These are phyloP conservation scores for Podarcis muralis DNA, from an alignment of 2,113 vertebrate species.

Conservation along the genomic window DNA sequence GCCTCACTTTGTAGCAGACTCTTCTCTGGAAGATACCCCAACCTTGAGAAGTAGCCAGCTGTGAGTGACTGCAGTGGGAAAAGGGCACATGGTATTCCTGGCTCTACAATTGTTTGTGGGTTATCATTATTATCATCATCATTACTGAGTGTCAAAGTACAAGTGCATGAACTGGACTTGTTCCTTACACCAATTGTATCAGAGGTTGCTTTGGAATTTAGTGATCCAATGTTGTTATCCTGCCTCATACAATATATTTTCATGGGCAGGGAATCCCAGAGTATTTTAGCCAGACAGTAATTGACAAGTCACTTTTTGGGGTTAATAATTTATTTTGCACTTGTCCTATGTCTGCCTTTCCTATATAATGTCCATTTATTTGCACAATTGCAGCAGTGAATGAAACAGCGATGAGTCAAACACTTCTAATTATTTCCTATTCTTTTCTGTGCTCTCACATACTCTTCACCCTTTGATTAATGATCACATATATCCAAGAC, in stretches of 20 bases:
- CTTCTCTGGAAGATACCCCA: neutral
- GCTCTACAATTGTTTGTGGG: neutral
- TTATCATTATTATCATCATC: too few species aligned
- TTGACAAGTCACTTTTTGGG: neutral
- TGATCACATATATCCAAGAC: neutral
- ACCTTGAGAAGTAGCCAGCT: neutral
- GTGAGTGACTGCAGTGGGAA: neutral
- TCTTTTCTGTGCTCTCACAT: neutral
- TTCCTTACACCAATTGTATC: neutral
- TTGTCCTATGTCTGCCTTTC: neutral
- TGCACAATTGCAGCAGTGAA: neutral
- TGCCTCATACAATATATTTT: neutral
- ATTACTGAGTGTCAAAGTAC: neutral
- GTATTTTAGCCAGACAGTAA: neutral
- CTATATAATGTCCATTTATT: neutral
- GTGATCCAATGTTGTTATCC: neutral
- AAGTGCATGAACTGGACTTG: neutral
- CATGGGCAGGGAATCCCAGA: neutral
- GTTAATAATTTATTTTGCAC: neutral
- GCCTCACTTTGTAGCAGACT: neutral
- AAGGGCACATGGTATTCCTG: neutral
- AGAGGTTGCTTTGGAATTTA: neutral
- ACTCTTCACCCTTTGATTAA: slow-evolving; percentile 5
- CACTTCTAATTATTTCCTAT: neutral
- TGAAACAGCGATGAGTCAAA: neutral